phyloP scores from a whole-genome alignment of 1,140 invertebrate genomes.

The Drosophila triauraria region DNA sequence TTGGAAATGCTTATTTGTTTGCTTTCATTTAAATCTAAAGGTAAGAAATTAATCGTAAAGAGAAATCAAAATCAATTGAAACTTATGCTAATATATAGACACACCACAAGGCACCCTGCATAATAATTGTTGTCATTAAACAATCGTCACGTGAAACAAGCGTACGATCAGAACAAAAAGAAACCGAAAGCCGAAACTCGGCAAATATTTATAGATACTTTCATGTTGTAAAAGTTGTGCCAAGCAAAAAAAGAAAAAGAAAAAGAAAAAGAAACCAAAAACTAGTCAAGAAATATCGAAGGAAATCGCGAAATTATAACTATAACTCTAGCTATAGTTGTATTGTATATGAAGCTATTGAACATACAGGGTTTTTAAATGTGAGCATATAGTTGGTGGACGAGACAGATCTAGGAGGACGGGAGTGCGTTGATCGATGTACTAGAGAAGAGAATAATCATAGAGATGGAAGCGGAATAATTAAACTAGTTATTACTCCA shows the following conservation, averaged over 20 bases:
- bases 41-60: conserved; percentile 60
- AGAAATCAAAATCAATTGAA: conserved; percentile 48
- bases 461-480: conserved; percentile 10
- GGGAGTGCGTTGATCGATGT: conserved; percentile 55
- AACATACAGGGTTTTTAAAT: conserved; percentile 84
- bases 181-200: conserved; percentile 13
- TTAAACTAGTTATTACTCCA: conserved; percentile 51
- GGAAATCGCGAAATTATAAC: conserved; percentile 45
- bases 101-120: conserved; percentile 53
- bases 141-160: conserved; percentile 21
- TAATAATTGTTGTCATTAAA: conserved; percentile 61
- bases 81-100: conserved; percentile 49
- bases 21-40: conserved; percentile 65
- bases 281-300: conserved; percentile 42
- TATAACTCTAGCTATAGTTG: conserved; percentile 61
- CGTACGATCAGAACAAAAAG: conserved; percentile 20
- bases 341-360: conserved; percentile 75
- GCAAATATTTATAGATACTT: conserved; percentile 55
- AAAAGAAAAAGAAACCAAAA: conserved; percentile 52
- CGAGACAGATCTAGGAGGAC: conserved; percentile 3
- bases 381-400: conserved; percentile 72
- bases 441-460: conserved; percentile 36
- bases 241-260: conserved; percentile 62
- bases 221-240: conserved; percentile 81
- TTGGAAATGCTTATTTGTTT: conserved; percentile 52